A percentile compares a stretch with the other conserved stretches of the same genome.
phyloP scores from a whole-genome alignment of 2,113 vertebrate genomes.

The Malurus alboscapulatus region DNA sequence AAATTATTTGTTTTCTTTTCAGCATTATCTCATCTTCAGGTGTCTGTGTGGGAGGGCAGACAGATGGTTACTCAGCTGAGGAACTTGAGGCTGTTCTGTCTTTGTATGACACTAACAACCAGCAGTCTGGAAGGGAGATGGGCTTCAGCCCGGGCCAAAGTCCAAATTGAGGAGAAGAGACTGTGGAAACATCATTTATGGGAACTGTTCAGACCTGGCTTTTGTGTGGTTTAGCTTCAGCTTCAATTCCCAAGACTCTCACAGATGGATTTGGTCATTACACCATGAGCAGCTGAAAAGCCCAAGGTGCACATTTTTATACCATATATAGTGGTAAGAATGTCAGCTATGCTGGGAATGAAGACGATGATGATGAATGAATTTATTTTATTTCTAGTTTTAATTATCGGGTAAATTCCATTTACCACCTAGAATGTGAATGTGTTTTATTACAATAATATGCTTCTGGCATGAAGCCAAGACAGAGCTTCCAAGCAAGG shows the following conservation, averaged over 20 bases:
- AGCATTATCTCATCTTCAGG: slow-evolving; percentile 47
- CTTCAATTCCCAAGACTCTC: slow-evolving; percentile 10
- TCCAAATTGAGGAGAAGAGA: slow-evolving; percentile 1
- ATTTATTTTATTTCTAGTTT: slow-evolving; percentile 48
- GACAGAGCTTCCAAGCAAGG: not conserved
- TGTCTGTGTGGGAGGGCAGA: slow-evolving; percentile 53
- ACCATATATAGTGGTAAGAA: slow-evolving; percentile 29
- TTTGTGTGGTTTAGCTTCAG: slow-evolving; percentile 32
- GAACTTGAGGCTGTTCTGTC: not conserved
- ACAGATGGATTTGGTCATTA: slow-evolving; percentile 40
- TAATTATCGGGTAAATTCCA: slow-evolving; percentile 53
- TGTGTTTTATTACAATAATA: slow-evolving; percentile 52
- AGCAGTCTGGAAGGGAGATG: not conserved
- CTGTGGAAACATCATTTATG: not conserved
- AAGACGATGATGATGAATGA: not conserved
- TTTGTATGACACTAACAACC: not conserved
- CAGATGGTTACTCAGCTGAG: slow-evolving; percentile 55
- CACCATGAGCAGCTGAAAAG: not conserved
- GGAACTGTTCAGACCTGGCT: not conserved
- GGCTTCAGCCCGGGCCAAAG: not conserved
- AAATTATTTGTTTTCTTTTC: slow-evolving; percentile 8
- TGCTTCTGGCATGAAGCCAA: not conserved
- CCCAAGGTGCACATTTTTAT: slow-evolving; percentile 47
- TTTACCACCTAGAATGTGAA: slow-evolving; percentile 38
- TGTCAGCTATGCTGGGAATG: not conserved